Conservation (phyloP, 2,888 invertebrate genomes). For the Deilephila elpenor region DNA sequence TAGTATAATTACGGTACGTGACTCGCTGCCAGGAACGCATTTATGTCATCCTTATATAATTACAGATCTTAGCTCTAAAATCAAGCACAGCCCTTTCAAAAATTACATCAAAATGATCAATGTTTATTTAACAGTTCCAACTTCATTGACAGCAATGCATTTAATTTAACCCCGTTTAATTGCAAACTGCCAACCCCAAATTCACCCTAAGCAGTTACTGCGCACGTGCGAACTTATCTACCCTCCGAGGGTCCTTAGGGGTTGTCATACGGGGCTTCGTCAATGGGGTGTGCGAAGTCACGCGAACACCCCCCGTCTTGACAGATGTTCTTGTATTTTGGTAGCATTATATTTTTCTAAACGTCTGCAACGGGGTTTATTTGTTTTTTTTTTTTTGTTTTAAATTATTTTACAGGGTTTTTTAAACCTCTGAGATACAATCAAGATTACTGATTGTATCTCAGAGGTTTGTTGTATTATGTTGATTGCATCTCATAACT, state of each 20-base stretch:
- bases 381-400: not conserved
- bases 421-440: too few relatives aligned
- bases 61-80: not conserved
- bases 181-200: conserved; percentile 22
- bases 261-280: conserved; percentile 30
- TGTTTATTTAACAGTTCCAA: conserved; percentile 4
- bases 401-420: too few relatives aligned
- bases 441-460: too few relatives aligned
- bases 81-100: not conserved
- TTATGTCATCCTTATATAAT: not conserved
- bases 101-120: not conserved
- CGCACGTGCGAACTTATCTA: conserved; percentile 31
- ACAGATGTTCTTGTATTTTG: conserved; percentile 29
- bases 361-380: too few relatives aligned
- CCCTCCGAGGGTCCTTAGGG: conserved; percentile 27
- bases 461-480: too few relatives aligned
- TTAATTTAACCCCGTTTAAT: conserved; percentile 19
- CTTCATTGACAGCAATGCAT: conserved; percentile 14
- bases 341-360: not conserved
- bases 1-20: not conserved
- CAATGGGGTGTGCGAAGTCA: conserved; percentile 32
- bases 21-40: not conserved
- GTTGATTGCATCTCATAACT: too few relatives aligned
- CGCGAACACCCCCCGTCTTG: conserved; percentile 28
- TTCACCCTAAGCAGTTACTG: conserved; percentile 25